Conservation (phyloP, 2,888 invertebrate genomes). For the Phyllotreta cruciferae region DNA sequence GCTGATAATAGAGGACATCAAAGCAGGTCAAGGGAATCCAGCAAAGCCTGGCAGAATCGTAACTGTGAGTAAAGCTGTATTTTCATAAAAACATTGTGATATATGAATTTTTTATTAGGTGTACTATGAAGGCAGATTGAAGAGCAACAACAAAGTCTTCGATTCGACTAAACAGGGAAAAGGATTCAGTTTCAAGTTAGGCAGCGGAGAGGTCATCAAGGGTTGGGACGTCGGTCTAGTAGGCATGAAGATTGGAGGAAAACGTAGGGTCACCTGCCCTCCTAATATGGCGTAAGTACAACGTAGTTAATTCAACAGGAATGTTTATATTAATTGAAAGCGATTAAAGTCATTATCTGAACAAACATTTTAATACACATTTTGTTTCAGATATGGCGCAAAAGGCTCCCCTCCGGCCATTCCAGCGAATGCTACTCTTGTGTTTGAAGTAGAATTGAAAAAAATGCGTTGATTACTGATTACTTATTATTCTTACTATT, state of each 20-base stretch:
- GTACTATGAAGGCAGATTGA: slow-evolving; percentile 85
- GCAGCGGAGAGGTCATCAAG: slow-evolving; percentile 85
- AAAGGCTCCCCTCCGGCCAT: slow-evolving; percentile 85
- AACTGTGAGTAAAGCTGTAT: slow-evolving; percentile 57
- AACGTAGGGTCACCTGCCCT: slow-evolving; percentile 84
- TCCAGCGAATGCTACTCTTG: slow-evolving; percentile 85
- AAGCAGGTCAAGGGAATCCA: slow-evolving; percentile 76
- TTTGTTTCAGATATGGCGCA: slow-evolving; percentile 68
- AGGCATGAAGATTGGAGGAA: slow-evolving; percentile 95
- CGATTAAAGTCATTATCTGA: slow-evolving; percentile 2
- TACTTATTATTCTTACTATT: background rate
- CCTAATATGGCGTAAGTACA: slow-evolving; percentile 82
- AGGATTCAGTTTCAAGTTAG: slow-evolving; percentile 86
- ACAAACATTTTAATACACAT: slow-evolving; percentile 5
- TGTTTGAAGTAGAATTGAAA: slow-evolving; percentile 91
- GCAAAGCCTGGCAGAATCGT: slow-evolving; percentile 81
- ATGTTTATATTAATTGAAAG: too few relatives aligned
- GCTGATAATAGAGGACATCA: slow-evolving; percentile 79
- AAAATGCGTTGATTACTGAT: slow-evolving; percentile 68
- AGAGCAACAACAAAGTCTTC: slow-evolving; percentile 85
- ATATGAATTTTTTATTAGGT: slow-evolving; percentile 63
- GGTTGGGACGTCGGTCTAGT: slow-evolving; percentile 90
- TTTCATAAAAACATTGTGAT: background rate
- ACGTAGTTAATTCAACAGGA: too few relatives aligned
- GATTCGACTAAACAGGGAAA: slow-evolving; percentile 78